phyloP scores from a whole-genome alignment of 2,888 invertebrate genomes.

The Drosophila maculinotata region DNA sequence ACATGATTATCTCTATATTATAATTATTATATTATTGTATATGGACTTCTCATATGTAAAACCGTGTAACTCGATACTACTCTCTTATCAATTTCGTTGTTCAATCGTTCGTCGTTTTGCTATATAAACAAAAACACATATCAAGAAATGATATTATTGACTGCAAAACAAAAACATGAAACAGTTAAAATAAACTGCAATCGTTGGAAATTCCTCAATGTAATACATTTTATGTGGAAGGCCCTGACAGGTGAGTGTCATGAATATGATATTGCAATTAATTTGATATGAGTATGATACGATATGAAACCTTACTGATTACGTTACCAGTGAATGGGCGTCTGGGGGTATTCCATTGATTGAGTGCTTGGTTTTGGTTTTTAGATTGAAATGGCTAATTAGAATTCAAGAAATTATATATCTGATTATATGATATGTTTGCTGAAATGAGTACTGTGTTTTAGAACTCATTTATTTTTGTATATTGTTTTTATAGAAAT shows the following conservation, averaged over 20 bases:
- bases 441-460: no score
- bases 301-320: neutral
- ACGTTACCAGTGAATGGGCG: slow-evolving; percentile 10
- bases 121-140: slow-evolving; percentile 41
- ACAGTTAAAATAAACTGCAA: slow-evolving; percentile 42
- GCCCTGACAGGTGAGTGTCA: slow-evolving; percentile 45
- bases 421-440: no score
- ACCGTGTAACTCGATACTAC: slow-evolving; percentile 47
- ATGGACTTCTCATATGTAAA: slow-evolving; percentile 33
- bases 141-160: slow-evolving; percentile 22
- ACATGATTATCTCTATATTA: slow-evolving; percentile 7
- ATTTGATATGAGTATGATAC: slow-evolving; percentile 13
- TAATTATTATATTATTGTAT: neutral
- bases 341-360: neutral
- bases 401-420: neutral
- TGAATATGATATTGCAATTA: slow-evolving; percentile 32
- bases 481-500: no score
- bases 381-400: neutral
- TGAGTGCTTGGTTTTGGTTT: neutral
- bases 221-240: slow-evolving; percentile 14
- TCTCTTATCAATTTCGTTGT: slow-evolving; percentile 45
- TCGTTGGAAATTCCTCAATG: slow-evolving; percentile 50
- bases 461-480: no score
- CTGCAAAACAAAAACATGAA: slow-evolving; percentile 14
- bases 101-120: slow-evolving; percentile 10